Percentiles rank a stretch among this genome's conserved stretches.
phyloP scores from a whole-genome alignment of 2,113 vertebrate genomes.

The Corythoichthys intestinalis region DNA sequence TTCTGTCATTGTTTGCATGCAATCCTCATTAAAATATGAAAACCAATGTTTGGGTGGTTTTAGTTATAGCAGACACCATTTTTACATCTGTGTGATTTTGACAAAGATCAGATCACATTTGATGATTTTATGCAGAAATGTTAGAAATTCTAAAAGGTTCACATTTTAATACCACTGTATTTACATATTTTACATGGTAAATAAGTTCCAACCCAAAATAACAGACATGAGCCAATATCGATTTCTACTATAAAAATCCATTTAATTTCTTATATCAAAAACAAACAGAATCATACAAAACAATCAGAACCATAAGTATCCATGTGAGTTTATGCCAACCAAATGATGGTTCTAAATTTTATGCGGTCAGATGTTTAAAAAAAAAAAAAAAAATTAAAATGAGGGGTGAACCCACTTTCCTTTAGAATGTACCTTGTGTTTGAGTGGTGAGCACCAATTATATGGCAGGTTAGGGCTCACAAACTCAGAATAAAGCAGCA shows the following conservation, averaged over 20 bases:
- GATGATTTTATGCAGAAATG: too few species aligned
- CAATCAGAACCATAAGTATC: constrained; percentile 63
- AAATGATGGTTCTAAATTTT: constrained; percentile 54
- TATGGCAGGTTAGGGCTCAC: constrained; percentile 50
- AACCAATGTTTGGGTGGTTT: too few species aligned
- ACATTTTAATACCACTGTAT: too few species aligned
- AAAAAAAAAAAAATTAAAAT: constrained; percentile 41
- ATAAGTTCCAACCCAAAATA: constrained; percentile 46
- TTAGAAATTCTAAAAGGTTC: too few species aligned
- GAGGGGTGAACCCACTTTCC: constrained; percentile 37
- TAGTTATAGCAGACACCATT: too few species aligned
- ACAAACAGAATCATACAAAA: constrained; percentile 63
- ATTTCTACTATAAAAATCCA: constrained; percentile 82
- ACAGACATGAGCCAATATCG: constrained; percentile 70
- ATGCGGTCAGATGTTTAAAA: constrained; percentile 32
- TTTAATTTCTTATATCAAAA: constrained; percentile 75
- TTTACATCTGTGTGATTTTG: too few species aligned
- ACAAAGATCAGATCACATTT: too few species aligned
- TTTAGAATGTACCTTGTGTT: constrained; percentile 25
- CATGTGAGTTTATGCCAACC: constrained; percentile 55
- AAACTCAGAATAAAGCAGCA: constrained; percentile 57
- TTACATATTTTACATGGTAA: too few species aligned
- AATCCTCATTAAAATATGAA: too few species aligned
- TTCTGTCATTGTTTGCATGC: too few species aligned
- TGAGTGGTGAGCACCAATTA: constrained; percentile 57